Percentiles rank a stretch among this genome's conserved stretches.
phyloP scores from a whole-genome alignment of 2,797 vertebrate genomes.

The Tangara arthus region DNA sequence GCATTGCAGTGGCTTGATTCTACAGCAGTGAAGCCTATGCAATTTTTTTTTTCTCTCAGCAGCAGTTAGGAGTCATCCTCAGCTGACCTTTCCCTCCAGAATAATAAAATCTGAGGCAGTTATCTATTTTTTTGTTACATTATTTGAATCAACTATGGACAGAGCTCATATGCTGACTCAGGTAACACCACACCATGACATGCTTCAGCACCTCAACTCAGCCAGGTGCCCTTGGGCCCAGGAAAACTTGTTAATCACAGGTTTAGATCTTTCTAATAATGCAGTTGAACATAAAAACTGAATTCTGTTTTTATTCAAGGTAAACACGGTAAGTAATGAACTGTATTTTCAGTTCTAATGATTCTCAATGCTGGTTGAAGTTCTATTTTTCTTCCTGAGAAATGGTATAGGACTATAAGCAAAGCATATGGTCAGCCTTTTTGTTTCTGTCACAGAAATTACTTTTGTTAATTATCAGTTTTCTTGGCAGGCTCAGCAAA shows the following conservation, averaged over 20 bases:
- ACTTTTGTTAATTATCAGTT: neutral
- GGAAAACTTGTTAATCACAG: neutral
- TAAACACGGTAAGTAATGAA: neutral
- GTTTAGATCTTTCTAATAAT: neutral
- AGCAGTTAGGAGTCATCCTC: neutral
- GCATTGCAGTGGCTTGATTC: neutral
- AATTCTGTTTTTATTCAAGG: neutral
- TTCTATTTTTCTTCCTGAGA: neutral
- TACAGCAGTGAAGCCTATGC: neutral
- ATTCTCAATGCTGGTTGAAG: neutral
- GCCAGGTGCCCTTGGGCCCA: neutral
- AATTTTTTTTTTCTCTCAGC: neutral
- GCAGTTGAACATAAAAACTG: neutral
- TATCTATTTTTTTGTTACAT: neutral
- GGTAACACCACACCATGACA: neutral
- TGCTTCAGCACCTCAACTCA: neutral
- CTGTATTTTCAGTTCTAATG: neutral
- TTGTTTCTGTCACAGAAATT: slow-evolving; percentile 4
- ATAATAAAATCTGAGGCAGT: neutral
- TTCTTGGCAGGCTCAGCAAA: neutral
- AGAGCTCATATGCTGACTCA: accelerated
- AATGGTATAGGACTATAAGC: neutral
- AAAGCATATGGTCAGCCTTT: neutral
- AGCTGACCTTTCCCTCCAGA: neutral
- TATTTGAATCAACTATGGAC: neutral